Evolutionary conservation across 2,888 invertebrate genomes (phyloP), one percentile per base, ranked within the genome.

Genomic region (Callyntrura sp.): DNA sequence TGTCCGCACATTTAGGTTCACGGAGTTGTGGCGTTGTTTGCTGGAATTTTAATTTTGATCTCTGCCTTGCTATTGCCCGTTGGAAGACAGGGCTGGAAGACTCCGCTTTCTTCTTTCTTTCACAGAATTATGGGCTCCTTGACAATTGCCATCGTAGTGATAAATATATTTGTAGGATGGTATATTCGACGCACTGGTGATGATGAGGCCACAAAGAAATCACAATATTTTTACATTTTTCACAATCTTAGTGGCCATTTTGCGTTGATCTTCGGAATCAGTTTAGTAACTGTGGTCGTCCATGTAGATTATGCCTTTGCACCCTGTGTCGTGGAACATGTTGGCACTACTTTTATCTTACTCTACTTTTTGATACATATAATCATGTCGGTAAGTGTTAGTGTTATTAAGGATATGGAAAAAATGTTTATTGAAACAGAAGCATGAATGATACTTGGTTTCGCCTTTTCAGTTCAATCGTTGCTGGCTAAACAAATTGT

Each of bases 321-420:
- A 0, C 14, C 79, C 8, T 86, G 86, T 43, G 0, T 12, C 1
- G 65, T 23, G 11, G 35, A 23, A 6, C 3, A 17, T n/a, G 9
- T 25, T 3, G 79, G 35, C 0, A 5, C 12, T 4, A n/a, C 6
- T 1, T 79, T 17, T 25, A 14, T 65, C 0, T 2, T 86, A 4
- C 5, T 86, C 2, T 86, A 79, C 25, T 55, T 86, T 55, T 8
- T 78, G 0, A n/a, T 86, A 14, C 79, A 86, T 55, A 14, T 51
- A 4, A 35, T 35, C 0, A 86, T 86, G 86, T 86, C 86, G 79
- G 86, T 86, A 68, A 76, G 85, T 73, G 2, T n/a, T n/a, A n/a
- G n/a, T n/a, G n/a, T n/a, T n/a, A n/a, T n/a, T n/a, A n/a, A n/a
- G n/a, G n/a, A n/a, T n/a, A n/a, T n/a, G n/a, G n/a, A n/a, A n/a